Evolutionary conservation across 1,140 invertebrate species (phyloP), one percentile per base, ranked within the genome.

Genomic region (Papilio xuthus): DNA sequence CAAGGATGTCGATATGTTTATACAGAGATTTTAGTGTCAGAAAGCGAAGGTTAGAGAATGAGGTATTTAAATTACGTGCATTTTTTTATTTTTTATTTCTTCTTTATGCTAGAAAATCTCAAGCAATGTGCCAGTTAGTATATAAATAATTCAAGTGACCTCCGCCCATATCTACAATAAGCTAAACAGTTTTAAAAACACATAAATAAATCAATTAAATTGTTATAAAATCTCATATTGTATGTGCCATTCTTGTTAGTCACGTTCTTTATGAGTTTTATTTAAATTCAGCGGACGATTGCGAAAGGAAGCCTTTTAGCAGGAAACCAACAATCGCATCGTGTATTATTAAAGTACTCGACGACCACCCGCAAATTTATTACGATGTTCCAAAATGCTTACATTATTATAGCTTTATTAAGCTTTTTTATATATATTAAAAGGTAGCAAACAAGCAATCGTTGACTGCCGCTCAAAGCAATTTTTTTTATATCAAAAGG

Each of bases 211-310:
- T 28, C 23, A 28, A 28, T 26, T 63, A 63, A 63, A 9, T 60
- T 60, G 60, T 10, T 28, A 26, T 12, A 28, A 12, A 26, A 72
- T 72, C 41, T 44, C 42, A 72, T 72, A 26, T 50, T 44, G 71
- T 72, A 26, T 28, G 10, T 72, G 71, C 60, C 60, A 63, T 28
- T 73, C 60, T 53, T 47, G 32, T 70, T 77, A 76, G 63, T 79
- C 72, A 79, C 73, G 63, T 78, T 78, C 23, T 71, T 75, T 60
- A 50, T 60, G 32, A 76, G 53, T 76, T 76, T 60, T 76, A 76
- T 82, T 82, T 78, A 80, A 72, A 82, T 82, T 82, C 81, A 60
- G 28, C 28, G 12, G 53, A 77, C 81, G 42, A 80, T 74, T 26
- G 67, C 69, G 26, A 78, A 47, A 76, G 81, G 81, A 82, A 78